Percentiles rank a stretch among this genome's conserved stretches.
Evolutionary conservation across 2,888 invertebrate genomes (phyloP).

Genomic region (Acleris literana): DNA sequence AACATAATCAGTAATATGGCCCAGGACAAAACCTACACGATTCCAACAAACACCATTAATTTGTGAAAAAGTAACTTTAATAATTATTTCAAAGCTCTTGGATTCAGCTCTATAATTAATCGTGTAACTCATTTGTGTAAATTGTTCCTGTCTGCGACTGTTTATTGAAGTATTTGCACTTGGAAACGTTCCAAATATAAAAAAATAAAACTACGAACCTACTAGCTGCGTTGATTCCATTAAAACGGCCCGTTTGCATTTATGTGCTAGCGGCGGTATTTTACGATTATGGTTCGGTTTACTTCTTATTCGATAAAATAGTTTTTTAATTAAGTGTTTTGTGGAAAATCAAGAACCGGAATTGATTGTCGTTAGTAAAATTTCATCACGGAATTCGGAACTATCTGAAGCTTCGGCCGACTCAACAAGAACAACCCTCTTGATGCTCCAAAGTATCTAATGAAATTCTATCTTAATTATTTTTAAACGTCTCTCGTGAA

Average conservation of each 20-base stretch:
- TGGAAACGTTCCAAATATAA: conserved; percentile 51
- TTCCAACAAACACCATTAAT: neutral
- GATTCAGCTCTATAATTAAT: conserved; percentile 51
- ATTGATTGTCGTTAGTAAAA: no score
- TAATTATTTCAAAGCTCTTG: conserved; percentile 49
- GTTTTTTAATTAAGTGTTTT: neutral
- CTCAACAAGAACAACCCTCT: conserved; percentile 40
- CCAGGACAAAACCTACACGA: conserved; percentile 11
- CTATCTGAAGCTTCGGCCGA: conserved; percentile 29
- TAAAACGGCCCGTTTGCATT: conserved; percentile 45
- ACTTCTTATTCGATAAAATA: neutral
- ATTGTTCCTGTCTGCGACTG: conserved; percentile 44
- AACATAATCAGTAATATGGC: conserved; percentile 13
- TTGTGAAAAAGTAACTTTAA: conserved; percentile 40
- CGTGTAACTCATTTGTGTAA: conserved; percentile 51
- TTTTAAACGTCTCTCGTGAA: conserved; percentile 67
- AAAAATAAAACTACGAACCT: conserved; percentile 39
- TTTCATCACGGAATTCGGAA: conserved; percentile 17
- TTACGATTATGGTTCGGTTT: conserved; percentile 14
- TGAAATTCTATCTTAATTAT: conserved; percentile 73
- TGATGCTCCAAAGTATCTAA: conserved; percentile 51
- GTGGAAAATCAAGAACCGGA: no score
- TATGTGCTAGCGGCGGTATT: conserved; percentile 38
- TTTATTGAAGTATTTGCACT: conserved; percentile 46
- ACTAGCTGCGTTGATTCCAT: conserved; percentile 40